These are phyloP conservation scores for Pseudomyrmex sp. DNA, from an alignment of 1,140 invertebrate genomes.

Conservation along the genomic window DNA sequence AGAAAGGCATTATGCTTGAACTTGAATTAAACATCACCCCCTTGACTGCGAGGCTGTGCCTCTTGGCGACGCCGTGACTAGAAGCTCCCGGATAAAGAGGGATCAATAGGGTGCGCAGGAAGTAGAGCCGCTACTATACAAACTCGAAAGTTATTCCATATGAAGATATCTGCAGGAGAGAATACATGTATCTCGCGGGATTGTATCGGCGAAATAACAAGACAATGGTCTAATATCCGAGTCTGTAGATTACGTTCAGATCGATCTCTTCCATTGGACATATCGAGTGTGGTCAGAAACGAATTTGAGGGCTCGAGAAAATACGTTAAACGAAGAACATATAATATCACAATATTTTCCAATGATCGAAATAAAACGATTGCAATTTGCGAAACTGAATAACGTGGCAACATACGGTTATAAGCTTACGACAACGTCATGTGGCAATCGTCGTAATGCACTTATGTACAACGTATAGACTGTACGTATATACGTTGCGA, in stretches of 20 bases:
- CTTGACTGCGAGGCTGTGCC: constrained; percentile 71
- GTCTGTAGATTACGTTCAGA: constrained; percentile 5
- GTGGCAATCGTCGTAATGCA: constrained; percentile 47
- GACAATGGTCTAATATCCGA: constrained; percentile 50
- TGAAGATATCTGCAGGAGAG: constrained; percentile 41
- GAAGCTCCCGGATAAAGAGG: constrained; percentile 70
- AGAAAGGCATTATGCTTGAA: constrained; percentile 74
- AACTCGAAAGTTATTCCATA: constrained; percentile 70
- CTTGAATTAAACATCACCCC: constrained; percentile 77
- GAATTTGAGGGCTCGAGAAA: not conserved
- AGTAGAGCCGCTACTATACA: constrained; percentile 73
- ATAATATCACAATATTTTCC: not conserved
- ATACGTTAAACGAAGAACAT: not conserved
- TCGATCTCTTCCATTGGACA: not conserved
- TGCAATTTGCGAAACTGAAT: constrained; percentile 51
- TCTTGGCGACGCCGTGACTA: constrained; percentile 76
- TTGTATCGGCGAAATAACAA: constrained; percentile 62
- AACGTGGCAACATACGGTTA: constrained; percentile 47
- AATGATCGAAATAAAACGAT: no score
- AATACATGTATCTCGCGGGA: constrained; percentile 62
- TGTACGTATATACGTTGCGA: not conserved
- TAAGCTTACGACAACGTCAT: constrained; percentile 46
- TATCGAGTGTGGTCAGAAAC: constrained; percentile 9
- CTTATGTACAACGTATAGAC: not conserved
- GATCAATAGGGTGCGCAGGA: constrained; percentile 72